Evolutionary conservation across 2,113 vertebrate species (phyloP), one percentile per base, ranked within the genome.

Genomic region (Carlito syrichta): DNA sequence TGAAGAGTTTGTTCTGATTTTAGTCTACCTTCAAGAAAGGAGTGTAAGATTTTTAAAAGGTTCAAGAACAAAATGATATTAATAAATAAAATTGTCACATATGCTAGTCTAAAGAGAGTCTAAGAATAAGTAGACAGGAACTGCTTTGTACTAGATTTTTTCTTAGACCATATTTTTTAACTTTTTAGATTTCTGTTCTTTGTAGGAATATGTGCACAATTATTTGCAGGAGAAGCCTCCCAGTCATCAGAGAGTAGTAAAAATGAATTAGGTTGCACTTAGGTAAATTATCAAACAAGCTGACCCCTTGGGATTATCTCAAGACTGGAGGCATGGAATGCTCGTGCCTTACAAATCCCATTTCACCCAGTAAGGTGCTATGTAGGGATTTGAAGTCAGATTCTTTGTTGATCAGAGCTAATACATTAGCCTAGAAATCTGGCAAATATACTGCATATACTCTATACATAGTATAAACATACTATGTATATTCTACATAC

Each of bases 281-380:
- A 87, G 20, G 30, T 93, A 96, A 96, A 90, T 86, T n/a, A 87
- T 81, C 86, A 93, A 76, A 63, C 45, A 93, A 86, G 8, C n/a
- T 81, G 73, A 92, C 43, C 84, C n/a, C 35, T 66, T 68, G 35
- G 20, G 35, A 87, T 35, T 86, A 7, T 89, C n/a, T 87, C n/a
- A 58, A 32, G 35, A n/a, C 8, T 8, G 74, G 45, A 63, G 3
- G 2, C 35, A 12, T 8, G 56, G 35, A 40, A 62, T 30, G 13
- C 2, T 48, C 19, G 38, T 25, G 32, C 74, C 62, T 89, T 89
- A 16, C 12, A 85, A 90, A 74, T 95, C 13, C 20, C 30, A n/a
- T 66, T 89, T 86, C 16, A 78, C 19, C 68, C 32, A n/a, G 7
- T 38, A 81, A 88, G 40, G 73, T 0, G 2, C 23, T 74, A 10